phyloP scores from a whole-genome alignment of 2,888 invertebrate species.

The Melanchra persicariae region DNA sequence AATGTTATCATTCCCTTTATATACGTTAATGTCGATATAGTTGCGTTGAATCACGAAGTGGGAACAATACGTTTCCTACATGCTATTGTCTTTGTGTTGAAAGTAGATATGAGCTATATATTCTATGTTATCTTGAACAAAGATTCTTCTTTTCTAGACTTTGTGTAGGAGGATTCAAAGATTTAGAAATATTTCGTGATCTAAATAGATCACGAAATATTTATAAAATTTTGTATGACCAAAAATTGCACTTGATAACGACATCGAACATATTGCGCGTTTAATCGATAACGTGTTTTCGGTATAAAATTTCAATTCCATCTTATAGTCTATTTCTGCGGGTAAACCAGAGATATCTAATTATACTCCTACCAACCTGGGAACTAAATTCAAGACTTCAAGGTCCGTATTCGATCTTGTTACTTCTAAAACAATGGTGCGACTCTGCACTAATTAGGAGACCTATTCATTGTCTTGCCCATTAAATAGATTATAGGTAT shows the following conservation, averaged over 20 bases:
- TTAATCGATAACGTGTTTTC: background rate
- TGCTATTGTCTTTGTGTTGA: constrained; percentile 56
- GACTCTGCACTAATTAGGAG: constrained; percentile 42
- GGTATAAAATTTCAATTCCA: background rate
- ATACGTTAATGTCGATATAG: constrained; percentile 55
- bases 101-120: constrained; percentile 46
- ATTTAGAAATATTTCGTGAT: constrained; percentile 1
- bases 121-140: constrained; percentile 9
- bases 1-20: constrained; percentile 62
- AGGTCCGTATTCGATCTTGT: constrained; percentile 31
- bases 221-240: background rate
- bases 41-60: constrained; percentile 69
- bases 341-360: background rate
- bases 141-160: constrained; percentile 6
- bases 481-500: constrained; percentile 21
- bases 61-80: constrained; percentile 70
- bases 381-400: constrained; percentile 19
- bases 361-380: background rate
- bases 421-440: constrained; percentile 42
- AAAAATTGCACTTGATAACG: background rate
- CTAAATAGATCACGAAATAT: no score
- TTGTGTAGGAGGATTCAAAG: constrained; percentile 1
- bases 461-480: constrained; percentile 50
- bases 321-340: background rate
- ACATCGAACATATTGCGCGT: background rate